These are phyloP conservation scores for Cactoblastis cactorum DNA, from an alignment of 2,888 invertebrate genomes.

Conservation along the genomic window DNA sequence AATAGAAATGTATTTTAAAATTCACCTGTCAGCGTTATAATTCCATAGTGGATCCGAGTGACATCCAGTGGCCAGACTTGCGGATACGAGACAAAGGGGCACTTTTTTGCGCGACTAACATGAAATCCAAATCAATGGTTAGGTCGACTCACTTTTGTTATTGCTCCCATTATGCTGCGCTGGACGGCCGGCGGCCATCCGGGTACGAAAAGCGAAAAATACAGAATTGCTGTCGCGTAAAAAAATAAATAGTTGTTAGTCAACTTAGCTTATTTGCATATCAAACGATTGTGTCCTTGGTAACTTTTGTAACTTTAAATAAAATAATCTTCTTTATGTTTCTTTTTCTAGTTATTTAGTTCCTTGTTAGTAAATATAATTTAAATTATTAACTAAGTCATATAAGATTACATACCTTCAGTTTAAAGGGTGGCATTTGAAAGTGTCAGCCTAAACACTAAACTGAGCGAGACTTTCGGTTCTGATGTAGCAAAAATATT, in stretches of 20 bases:
- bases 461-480: too few relatives aligned
- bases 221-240: neutral
- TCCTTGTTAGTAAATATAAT: too few relatives aligned
- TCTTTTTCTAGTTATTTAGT: too few relatives aligned
- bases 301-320: neutral
- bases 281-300: neutral
- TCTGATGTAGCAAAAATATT: too few relatives aligned
- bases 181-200: constrained; percentile 43
- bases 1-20: constrained; percentile 60
- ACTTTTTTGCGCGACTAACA: constrained; percentile 59
- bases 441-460: too few relatives aligned
- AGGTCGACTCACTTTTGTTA: constrained; percentile 72
- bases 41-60: constrained; percentile 49
- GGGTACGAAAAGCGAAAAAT: constrained; percentile 15
- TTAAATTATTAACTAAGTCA: too few relatives aligned
- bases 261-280: neutral
- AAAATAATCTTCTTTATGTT: neutral
- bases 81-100: constrained; percentile 63
- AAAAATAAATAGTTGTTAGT: neutral
- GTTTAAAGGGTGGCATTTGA: too few relatives aligned
- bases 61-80: constrained; percentile 60
- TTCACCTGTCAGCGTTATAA: constrained; percentile 65
- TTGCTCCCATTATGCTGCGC: constrained; percentile 65
- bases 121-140: constrained; percentile 76
- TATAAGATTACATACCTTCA: too few relatives aligned